Conservation (phyloP, 2,888 invertebrate genomes). For the Macroteleia sp. region DNA sequence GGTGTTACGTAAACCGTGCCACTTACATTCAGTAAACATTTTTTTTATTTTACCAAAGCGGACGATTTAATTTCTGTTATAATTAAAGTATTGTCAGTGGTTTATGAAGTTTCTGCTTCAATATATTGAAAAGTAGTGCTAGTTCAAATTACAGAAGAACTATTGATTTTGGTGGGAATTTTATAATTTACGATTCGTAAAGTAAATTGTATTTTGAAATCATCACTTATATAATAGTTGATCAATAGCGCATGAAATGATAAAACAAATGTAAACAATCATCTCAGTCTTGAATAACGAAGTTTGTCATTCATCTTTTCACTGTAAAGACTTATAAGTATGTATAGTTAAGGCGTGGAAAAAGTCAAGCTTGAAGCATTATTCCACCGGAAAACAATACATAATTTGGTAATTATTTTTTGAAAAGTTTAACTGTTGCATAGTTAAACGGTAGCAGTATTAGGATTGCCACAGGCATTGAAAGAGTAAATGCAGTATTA, state of each 20-base stretch:
- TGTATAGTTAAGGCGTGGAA: slow-evolving; percentile 10
- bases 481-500: too few relatives aligned
- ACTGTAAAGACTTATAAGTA: background rate
- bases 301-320: background rate
- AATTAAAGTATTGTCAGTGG: slow-evolving; percentile 9
- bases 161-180: background rate
- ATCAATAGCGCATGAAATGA: too few relatives aligned
- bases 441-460: background rate
- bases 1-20: slow-evolving; percentile 16
- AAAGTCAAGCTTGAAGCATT: slow-evolving; percentile 11
- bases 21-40: too few relatives aligned
- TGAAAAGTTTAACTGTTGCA: slow-evolving; percentile 42
- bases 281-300: background rate
- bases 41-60: too few relatives aligned
- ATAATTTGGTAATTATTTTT: slow-evolving; percentile 52
- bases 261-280: too few relatives aligned
- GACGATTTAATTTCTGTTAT: slow-evolving; percentile 13
- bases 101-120: background rate
- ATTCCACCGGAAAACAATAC: slow-evolving; percentile 25
- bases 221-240: background rate
- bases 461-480: background rate
- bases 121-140: background rate
- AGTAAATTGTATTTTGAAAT: background rate
- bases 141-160: background rate
- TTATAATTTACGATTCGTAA: background rate